A percentile compares a stretch with the other conserved stretches of the same genome.
These are phyloP conservation scores for Dicerorhinus sumatrensis DNA, from an alignment of 2,113 vertebrate genomes.

Conservation along the genomic window DNA sequence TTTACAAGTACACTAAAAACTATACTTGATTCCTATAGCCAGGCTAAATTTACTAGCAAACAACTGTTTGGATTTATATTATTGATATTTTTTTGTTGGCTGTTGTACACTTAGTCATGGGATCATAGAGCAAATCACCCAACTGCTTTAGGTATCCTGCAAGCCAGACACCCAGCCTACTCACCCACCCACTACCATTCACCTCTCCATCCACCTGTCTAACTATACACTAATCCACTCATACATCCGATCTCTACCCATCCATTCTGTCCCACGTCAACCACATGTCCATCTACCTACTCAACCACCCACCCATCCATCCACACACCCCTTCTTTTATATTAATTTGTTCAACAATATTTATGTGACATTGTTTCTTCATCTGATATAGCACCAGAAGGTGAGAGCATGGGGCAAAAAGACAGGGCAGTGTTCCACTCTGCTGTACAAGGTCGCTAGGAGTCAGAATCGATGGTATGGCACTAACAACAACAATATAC, in stretches of 20 bases:
- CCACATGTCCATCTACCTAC: not conserved
- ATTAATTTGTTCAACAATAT: not conserved
- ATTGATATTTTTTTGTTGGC: not conserved
- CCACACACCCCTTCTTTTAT: not conserved
- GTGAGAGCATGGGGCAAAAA: no score
- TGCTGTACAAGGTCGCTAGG: no score
- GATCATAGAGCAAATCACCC: not conserved
- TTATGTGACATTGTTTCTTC: not conserved
- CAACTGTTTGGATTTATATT: not conserved
- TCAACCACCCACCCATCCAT: not conserved
- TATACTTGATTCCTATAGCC: not conserved
- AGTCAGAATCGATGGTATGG: no score
- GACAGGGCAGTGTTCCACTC: no score
- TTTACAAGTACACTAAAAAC: not conserved
- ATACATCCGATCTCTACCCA: not conserved
- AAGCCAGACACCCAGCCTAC: not conserved
- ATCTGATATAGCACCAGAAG: no score
- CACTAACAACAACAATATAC: not conserved
- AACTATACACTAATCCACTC: not conserved
- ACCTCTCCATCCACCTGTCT: not conserved
- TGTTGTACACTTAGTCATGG: not conserved
- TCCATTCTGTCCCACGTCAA: not conserved
- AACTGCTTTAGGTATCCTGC: not conserved
- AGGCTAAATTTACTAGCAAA: constrained; percentile 6
- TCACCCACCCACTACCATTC: not conserved